Base-by-base conservation (phyloP, 2,113 vertebrate species). In the Salvator merianae region DNA sequence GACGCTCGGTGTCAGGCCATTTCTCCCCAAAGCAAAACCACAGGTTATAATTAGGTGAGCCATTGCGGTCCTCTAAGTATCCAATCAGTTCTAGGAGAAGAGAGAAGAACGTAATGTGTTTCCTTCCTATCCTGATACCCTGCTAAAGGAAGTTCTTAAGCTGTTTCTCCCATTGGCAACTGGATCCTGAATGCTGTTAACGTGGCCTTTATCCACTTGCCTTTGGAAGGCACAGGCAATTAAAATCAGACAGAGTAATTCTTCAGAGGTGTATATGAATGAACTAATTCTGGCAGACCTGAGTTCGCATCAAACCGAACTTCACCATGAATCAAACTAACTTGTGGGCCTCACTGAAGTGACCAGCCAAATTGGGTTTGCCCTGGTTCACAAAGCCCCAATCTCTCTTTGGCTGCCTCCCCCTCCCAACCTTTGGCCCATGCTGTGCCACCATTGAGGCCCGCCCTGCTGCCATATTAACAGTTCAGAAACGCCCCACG, bases 1-100 rank as follows among this genome's bases (percentile, higher is more conserved):
- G 91, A 76, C 91, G 85, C 1, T 89, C 79, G 24, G 93, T 93
- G 69, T 97, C 97, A 0, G 97, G 98, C 98, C 98, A 98, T 4
- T 93, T 87, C 84, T 98, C 97, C n/a, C 97, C 98, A 1, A 98
- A 88, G 85, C 96, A 98, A 84, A 98, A 94, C 95, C 96, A 98
- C 68, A 98, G 88, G 1, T 95, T 94, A 81, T 94, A 97, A 18
- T 95, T 91, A 30, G 97, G 97, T 6, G 94, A 94, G 0, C 84
- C 82, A n/a, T 85, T 26, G 0, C 84, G 84, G 20, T 79, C 81
- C 1, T 90, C 63, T 0, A 96, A 94, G 84, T 97, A 98, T 30
- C 91, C 82, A 14, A 90, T 59, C 66, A 98, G 90, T 47, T 95
- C 97, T 98, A 30, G 66, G 70, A 8, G 34, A 20, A 34, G 34